Conservation (phyloP, 2,888 invertebrate species). For the Catocala nupta region DNA sequence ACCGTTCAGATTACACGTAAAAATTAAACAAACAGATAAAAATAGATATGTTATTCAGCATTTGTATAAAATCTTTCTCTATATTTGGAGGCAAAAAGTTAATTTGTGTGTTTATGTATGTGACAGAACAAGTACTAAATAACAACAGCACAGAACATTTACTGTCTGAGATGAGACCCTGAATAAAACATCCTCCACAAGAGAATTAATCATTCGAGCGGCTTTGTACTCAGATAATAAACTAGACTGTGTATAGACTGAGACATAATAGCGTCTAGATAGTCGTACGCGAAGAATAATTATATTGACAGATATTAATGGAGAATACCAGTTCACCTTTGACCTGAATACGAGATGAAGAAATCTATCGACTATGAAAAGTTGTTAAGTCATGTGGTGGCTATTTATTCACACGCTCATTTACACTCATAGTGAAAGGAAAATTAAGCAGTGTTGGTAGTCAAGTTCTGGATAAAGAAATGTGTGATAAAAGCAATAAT, state of each 20-base stretch:
- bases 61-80: too few species aligned
- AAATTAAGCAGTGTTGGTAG: too few species aligned
- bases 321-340: not conserved
- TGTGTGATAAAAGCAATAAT: too few species aligned
- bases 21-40: too few species aligned
- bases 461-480: too few species aligned
- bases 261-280: not conserved
- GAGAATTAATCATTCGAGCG: not conserved
- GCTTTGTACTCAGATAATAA: slow-evolving; percentile 4
- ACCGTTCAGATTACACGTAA: too few species aligned
- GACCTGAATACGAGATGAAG: not conserved
- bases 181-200: not conserved
- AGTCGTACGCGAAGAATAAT: not conserved
- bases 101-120: not conserved
- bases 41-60: too few species aligned
- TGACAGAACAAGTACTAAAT: too few species aligned
- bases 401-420: not conserved
- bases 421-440: too few species aligned
- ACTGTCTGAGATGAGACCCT: not conserved
- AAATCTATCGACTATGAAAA: not conserved
- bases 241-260: slow-evolving; percentile 1
- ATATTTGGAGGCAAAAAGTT: too few species aligned
- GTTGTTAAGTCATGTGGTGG: not conserved
- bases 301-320: slow-evolving; percentile 8
- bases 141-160: too few species aligned